Percentiles rank a stretch among this genome's conserved stretches.
Evolutionary conservation across 2,797 vertebrate species (phyloP).

Genomic region (Cyclura pinguis): DNA sequence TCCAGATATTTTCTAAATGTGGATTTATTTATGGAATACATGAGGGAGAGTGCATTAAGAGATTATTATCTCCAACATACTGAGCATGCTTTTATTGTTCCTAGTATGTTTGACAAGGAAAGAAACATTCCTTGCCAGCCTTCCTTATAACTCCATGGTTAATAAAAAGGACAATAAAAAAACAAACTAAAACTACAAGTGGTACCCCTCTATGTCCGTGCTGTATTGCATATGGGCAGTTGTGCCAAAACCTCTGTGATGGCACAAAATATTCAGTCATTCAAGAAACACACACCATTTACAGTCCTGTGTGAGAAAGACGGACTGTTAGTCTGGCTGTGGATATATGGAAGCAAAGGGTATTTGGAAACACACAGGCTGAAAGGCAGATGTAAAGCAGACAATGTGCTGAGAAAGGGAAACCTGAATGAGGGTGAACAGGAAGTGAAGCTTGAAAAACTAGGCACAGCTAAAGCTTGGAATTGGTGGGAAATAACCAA

Average conservation of each 20-base stretch:
- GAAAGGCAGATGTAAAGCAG: background rate
- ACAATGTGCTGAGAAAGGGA: background rate
- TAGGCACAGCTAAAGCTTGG: background rate
- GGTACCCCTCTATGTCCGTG: background rate
- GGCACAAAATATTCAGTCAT: background rate
- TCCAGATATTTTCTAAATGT: background rate
- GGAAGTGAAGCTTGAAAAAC: background rate
- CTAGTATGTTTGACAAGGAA: background rate
- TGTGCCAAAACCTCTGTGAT: background rate
- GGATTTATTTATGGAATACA: background rate
- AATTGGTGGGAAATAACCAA: background rate
- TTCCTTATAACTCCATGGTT: background rate
- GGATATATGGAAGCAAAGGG: background rate
- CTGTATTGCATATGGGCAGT: background rate
- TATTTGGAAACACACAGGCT: background rate
- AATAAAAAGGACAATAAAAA: background rate
- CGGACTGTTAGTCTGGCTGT: background rate
- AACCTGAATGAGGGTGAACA: background rate
- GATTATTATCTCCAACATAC: fast-evolving
- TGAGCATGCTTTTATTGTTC: background rate
- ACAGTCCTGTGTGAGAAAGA: background rate
- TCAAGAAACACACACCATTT: background rate
- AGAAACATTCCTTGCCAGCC: background rate
- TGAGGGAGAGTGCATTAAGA: background rate
- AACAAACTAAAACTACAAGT: background rate